Evolutionary conservation across 2,797 vertebrate genomes (phyloP).

Genomic region (Sebastolobus alascanus): DNA sequence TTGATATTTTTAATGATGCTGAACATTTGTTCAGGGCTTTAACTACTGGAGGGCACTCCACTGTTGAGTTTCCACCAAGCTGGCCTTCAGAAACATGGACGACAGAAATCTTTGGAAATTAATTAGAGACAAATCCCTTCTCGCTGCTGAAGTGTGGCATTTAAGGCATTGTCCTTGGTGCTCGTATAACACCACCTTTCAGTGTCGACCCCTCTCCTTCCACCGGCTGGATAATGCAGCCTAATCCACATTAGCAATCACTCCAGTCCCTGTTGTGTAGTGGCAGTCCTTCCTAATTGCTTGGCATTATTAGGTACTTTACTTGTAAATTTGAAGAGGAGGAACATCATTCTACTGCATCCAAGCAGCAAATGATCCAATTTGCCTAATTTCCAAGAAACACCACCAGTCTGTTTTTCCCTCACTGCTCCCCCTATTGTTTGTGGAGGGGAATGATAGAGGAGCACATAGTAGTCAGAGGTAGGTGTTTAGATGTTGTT

Average conservation of each 20-base stretch:
- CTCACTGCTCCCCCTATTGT: conserved; percentile 71
- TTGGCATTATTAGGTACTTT: conserved; percentile 88
- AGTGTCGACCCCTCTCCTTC: conserved; percentile 76
- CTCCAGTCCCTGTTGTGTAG: conserved; percentile 82
- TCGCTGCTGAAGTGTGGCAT: conserved; percentile 86
- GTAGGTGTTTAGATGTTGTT: conserved; percentile 25
- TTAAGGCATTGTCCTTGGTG: conserved; percentile 86
- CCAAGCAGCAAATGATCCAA: conserved; percentile 89
- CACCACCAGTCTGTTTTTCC: conserved; percentile 54
- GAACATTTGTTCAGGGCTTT: conserved; percentile 77
- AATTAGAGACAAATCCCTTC: conserved; percentile 87
- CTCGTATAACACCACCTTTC: conserved; percentile 82
- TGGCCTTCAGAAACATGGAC: conserved; percentile 76
- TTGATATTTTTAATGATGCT: conserved; percentile 82
- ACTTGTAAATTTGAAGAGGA: conserved; percentile 88
- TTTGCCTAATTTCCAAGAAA: conserved; percentile 86
- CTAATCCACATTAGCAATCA: conserved; percentile 86
- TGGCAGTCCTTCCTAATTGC: conserved; percentile 85
- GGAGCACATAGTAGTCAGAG: conserved; percentile 10
- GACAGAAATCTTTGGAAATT: conserved; percentile 84
- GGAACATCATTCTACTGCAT: conserved; percentile 86
- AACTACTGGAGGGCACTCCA: conserved; percentile 74
- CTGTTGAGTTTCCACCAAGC: conserved; percentile 63
- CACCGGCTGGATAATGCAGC: conserved; percentile 78
- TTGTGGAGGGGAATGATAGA: conserved; percentile 44